Evolutionary conservation across 2,797 vertebrate genomes (phyloP).

Genomic region (Helarctos malayanus): DNA sequence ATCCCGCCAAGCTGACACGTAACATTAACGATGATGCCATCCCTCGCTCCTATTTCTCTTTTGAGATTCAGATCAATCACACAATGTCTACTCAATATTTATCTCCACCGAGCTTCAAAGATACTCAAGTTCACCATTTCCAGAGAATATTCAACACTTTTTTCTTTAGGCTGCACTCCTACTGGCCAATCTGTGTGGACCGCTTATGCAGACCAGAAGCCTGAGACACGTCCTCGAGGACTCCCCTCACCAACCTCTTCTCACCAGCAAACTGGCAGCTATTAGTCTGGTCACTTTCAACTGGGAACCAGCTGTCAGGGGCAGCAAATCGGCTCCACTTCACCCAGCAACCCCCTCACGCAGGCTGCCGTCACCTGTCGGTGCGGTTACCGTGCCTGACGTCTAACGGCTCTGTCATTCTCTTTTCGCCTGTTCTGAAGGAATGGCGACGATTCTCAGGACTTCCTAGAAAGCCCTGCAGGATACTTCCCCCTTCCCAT

Average conservation of each 20-base stretch:
- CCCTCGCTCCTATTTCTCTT: background rate
- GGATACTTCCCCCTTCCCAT: background rate
- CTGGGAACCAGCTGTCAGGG: too few relatives aligned
- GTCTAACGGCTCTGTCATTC: too few relatives aligned
- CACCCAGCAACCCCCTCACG: fast-evolving
- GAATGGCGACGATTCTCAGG: too few relatives aligned
- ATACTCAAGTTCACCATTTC: background rate
- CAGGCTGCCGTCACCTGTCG: background rate
- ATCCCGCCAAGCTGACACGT: background rate
- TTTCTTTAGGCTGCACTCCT: background rate
- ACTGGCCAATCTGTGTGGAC: fast-evolving
- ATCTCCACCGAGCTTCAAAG: background rate
- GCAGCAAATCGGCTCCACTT: background rate
- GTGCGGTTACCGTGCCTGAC: too few relatives aligned
- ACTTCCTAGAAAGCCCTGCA: too few relatives aligned
- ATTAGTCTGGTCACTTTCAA: fast-evolving
- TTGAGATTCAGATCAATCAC: background rate
- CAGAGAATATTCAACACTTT: background rate
- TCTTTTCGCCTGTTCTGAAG: background rate
- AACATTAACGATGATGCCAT: background rate
- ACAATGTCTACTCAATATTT: background rate
- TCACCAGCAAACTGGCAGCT: fast-evolving
- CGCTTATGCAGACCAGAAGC: background rate
- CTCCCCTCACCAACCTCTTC: background rate
- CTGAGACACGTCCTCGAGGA: background rate